These are phyloP conservation scores for Lasioglossum lativentre DNA, from an alignment of 2,888 invertebrate species.

Conservation along the genomic window DNA sequence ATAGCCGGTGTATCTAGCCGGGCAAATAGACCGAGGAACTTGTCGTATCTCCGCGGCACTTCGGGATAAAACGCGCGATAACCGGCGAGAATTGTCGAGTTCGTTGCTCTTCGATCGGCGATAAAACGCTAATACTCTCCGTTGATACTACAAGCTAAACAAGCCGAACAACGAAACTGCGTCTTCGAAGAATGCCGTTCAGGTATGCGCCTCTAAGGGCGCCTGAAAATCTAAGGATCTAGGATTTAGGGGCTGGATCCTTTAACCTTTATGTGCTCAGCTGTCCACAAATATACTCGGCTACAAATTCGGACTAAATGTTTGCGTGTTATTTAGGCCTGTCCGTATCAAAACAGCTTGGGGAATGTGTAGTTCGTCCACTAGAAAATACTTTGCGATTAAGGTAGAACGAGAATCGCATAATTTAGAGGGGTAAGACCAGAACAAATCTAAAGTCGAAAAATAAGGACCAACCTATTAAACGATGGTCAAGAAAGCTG, in stretches of 20 bases:
- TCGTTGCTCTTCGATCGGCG: slow-evolving; percentile 39
- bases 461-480: too few relatives aligned
- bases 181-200: not conserved
- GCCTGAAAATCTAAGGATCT: not conserved
- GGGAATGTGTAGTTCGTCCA: not conserved
- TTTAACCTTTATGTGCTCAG: not conserved
- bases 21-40: slow-evolving; percentile 55
- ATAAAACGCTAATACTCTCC: slow-evolving; percentile 20
- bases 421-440: too few relatives aligned
- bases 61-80: slow-evolving; percentile 48
- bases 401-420: too few relatives aligned
- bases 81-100: slow-evolving; percentile 35
- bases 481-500: too few relatives aligned
- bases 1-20: slow-evolving; percentile 57
- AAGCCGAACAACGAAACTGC: not conserved
- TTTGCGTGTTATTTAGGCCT: not conserved
- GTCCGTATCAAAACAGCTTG: not conserved
- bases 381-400: not conserved
- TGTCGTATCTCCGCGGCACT: slow-evolving; percentile 35
- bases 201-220: not conserved
- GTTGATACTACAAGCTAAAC: not conserved
- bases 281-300: not conserved
- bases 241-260: not conserved
- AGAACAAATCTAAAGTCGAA: too few relatives aligned
- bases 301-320: not conserved